Evolutionary conservation across 2,113 vertebrate genomes (phyloP).

Genomic region (Chlamydotis undulata): DNA sequence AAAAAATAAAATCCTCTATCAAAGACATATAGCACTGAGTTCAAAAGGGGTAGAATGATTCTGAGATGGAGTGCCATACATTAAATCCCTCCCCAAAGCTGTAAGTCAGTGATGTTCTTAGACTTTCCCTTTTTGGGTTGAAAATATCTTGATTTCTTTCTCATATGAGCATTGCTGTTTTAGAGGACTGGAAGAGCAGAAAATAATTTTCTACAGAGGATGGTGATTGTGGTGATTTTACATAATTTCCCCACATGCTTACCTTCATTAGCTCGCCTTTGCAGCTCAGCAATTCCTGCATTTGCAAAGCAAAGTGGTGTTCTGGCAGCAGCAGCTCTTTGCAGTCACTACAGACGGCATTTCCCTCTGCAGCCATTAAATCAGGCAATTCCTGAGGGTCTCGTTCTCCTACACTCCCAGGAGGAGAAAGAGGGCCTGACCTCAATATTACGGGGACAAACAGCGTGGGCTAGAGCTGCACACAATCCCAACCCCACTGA

Average conservation of each 20-base stretch:
- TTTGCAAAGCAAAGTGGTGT: neutral
- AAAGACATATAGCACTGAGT: neutral
- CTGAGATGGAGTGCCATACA: neutral
- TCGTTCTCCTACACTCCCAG: neutral
- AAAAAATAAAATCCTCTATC: neutral
- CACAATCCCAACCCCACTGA: rapidly evolving
- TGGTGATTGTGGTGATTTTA: neutral
- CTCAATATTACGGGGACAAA: neutral
- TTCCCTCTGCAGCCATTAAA: neutral
- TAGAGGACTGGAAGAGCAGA: neutral
- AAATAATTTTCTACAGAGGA: neutral
- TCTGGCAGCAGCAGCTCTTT: neutral
- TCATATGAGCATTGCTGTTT: neutral
- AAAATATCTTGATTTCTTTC: neutral
- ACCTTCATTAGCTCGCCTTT: neutral
- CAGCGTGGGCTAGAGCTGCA: neutral
- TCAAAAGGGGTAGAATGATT: neutral
- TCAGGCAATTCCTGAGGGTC: neutral
- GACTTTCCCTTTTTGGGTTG: neutral
- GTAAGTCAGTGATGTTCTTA: neutral
- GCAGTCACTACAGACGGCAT: neutral
- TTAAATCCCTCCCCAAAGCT: neutral
- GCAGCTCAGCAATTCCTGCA: neutral
- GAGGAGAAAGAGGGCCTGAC: neutral
- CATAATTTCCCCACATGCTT: neutral